These are phyloP conservation scores for Canis aureus DNA, from an alignment of 2,113 vertebrate genomes.

Conservation along the genomic window DNA sequence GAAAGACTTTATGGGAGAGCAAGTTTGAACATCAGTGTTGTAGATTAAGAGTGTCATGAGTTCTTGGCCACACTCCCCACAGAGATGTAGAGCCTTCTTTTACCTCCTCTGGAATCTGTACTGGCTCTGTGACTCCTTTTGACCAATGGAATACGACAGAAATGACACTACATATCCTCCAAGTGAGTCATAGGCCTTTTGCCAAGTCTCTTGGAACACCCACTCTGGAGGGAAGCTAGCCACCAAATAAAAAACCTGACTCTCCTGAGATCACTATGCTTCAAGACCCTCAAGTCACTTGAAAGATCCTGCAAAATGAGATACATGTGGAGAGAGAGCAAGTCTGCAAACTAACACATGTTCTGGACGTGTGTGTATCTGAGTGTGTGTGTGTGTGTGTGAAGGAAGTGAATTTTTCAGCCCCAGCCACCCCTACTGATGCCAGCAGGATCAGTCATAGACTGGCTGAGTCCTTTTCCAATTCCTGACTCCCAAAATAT, in stretches of 20 bases:
- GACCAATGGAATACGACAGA: not conserved
- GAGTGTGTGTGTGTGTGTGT: not conserved
- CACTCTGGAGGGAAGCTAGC: not conserved
- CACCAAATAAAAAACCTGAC: not conserved
- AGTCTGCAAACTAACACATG: not conserved
- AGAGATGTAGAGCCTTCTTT: not conserved
- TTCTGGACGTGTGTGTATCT: accelerated
- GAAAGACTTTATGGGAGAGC: not conserved
- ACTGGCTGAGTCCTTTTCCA: not conserved
- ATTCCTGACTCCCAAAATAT: not conserved
- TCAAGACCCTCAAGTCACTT: not conserved
- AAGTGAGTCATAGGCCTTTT: not conserved
- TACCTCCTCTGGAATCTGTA: not conserved
- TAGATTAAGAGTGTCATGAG: not conserved
- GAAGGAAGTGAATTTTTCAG: not conserved
- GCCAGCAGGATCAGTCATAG: not conserved
- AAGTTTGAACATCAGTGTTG: not conserved
- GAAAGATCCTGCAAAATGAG: not conserved
- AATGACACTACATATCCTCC: not conserved
- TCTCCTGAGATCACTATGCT: not conserved
- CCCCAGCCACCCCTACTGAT: not conserved
- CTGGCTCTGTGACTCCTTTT: not conserved
- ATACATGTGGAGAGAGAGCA: not conserved
- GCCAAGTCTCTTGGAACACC: not conserved
- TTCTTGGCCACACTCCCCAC: not conserved